Evolutionary conservation across 2,113 vertebrate species (phyloP), one percentile per base, ranked within the genome.

Genomic region (Myiagra hebetior): DNA sequence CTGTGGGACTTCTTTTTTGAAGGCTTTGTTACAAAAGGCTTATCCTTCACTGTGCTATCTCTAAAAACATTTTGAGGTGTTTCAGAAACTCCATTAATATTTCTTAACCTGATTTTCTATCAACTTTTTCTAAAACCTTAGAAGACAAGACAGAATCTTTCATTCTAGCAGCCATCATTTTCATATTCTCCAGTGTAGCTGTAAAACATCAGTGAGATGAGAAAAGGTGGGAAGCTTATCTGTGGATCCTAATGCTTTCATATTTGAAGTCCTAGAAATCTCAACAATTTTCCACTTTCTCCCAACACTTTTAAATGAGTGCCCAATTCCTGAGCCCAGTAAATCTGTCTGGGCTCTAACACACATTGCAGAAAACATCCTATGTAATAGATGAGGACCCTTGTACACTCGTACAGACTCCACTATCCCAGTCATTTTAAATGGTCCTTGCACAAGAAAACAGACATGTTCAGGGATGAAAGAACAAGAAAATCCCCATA

Each of bases 401-500:
- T 69, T 3, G 1, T 13, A 76, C 17, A 10, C 13, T 70, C 1
- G 1, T n/a, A 56, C 0, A 44, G 11, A 72, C 33, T 57, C 18
- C 27, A 47, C 19, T 33, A 30, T 26, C 39, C 17, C 39, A n/a
- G 11, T 26, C 49, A 84, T 28, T 89, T 59, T 7, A 88, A 80
- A 27, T 0, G 1, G 18, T 47, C 37, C 30, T 30, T 1, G 1
- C 37, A 26, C 1, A 0, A 60, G 23, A 82, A 49, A 10, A 62
- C 9, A 52, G 35, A 87, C 41, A 19, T 76, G 57, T 41, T 8
- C 13, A 85, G 8, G 6, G 19, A 65, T 39, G 14, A 91, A 85
- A 60, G 44, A 75, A 68, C 8, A 47, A 31, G 22, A 82, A 79
- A 64, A 80, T 39, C 46, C 80, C 26, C 1, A 0, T 22, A 41